These are phyloP conservation scores for Dascyllus trimaculatus DNA, from an alignment of 2,113 vertebrate genomes.

Conservation along the genomic window DNA sequence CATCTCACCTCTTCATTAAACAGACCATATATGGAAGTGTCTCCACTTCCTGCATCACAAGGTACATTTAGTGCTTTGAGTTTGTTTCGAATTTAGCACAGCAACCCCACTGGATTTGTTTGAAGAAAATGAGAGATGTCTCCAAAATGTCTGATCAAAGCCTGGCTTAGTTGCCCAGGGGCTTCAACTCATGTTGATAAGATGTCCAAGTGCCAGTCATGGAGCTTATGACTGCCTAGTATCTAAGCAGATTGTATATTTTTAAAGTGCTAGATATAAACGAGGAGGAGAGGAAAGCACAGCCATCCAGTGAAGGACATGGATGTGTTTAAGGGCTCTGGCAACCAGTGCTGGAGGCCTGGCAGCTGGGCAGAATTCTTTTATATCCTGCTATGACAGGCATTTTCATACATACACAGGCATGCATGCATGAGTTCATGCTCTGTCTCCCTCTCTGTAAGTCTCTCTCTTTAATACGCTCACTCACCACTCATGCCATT, in stretches of 20 bases:
- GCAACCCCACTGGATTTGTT: slow-evolving; percentile 73
- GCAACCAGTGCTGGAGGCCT: slow-evolving; percentile 56
- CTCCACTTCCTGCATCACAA: slow-evolving; percentile 54
- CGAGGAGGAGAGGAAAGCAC: slow-evolving; percentile 43
- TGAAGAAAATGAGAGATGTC: slow-evolving; percentile 76
- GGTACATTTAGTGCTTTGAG: slow-evolving; percentile 68
- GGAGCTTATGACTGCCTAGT: slow-evolving; percentile 67
- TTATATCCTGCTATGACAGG: slow-evolving; percentile 66
- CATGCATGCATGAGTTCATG: slow-evolving; percentile 50
- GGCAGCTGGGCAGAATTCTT: slow-evolving; percentile 70
- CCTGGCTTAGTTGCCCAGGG: slow-evolving; percentile 64
- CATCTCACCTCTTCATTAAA: slow-evolving; percentile 51
- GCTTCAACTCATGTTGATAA: slow-evolving; percentile 71
- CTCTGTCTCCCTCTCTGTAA: slow-evolving; percentile 41
- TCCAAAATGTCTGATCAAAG: slow-evolving; percentile 80
- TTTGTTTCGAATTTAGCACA: slow-evolving; percentile 72
- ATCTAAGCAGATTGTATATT: slow-evolving; percentile 82
- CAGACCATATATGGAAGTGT: slow-evolving; percentile 33
- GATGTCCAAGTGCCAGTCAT: slow-evolving; percentile 74
- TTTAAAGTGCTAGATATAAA: slow-evolving; percentile 76
- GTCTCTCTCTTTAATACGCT: slow-evolving; percentile 52
- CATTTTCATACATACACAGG: slow-evolving; percentile 65
- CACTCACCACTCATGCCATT: slow-evolving; percentile 47
- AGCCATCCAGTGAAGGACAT: slow-evolving; percentile 63
- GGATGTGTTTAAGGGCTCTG: slow-evolving; percentile 72